phyloP scores from a whole-genome alignment of 2,113 vertebrate genomes.

The Sturnus vulgaris region DNA sequence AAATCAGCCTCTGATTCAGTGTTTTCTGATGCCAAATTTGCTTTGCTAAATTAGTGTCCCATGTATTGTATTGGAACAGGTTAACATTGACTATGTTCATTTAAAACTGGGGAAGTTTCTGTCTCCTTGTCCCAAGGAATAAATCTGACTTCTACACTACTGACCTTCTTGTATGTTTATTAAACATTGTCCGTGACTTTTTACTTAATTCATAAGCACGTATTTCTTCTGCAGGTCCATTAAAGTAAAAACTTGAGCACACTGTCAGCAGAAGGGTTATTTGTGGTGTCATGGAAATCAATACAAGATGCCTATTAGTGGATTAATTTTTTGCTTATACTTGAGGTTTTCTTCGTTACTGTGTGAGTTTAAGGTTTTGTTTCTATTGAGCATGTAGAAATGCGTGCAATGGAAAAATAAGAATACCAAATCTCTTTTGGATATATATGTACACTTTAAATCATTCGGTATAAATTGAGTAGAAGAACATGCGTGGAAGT shows the following conservation, averaged over 20 bases:
- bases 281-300: neutral
- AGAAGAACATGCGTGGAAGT: neutral
- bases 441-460: neutral
- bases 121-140: neutral
- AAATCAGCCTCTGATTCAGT: neutral
- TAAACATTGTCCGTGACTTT: neutral
- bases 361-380: neutral
- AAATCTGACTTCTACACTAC: neutral
- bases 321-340: neutral
- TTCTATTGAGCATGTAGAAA: neutral
- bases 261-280: neutral
- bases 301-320: neutral
- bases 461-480: neutral
- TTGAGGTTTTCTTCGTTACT: neutral
- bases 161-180: neutral
- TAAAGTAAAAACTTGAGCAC: neutral
- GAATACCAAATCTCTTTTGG: neutral
- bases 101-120: neutral
- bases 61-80: neutral
- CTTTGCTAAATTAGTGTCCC: neutral
- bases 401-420: neutral
- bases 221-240: neutral
- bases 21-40: neutral
- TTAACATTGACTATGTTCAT: neutral
- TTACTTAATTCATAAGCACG: neutral